Evolutionary conservation across 2,797 vertebrate genomes (phyloP).

Genomic region (Coregonus sp.): DNA sequence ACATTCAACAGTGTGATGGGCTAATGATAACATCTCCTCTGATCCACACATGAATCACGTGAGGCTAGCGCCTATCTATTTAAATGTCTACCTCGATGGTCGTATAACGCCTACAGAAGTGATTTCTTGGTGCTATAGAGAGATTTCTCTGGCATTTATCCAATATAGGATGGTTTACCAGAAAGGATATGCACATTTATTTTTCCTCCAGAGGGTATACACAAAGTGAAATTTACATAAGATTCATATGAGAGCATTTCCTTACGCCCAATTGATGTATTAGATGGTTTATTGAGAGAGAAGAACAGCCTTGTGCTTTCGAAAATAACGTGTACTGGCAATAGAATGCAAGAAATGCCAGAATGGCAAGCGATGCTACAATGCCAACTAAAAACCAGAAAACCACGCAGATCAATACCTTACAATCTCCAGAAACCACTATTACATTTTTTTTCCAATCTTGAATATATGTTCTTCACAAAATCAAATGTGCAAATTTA

Average conservation of each 20-base stretch:
- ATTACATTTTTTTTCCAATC: too few relatives aligned
- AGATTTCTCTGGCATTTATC: too few relatives aligned
- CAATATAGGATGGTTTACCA: slow-evolving; percentile 14
- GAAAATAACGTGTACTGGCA: neutral
- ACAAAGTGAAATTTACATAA: slow-evolving; percentile 75
- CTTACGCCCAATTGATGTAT: slow-evolving; percentile 65
- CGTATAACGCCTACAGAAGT: neutral
- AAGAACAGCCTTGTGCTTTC: slow-evolving; percentile 29
- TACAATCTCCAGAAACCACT: too few relatives aligned
- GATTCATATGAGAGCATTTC: slow-evolving; percentile 61
- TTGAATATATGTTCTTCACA: too few relatives aligned
- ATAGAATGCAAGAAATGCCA: neutral
- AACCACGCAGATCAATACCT: too few relatives aligned
- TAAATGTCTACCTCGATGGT: neutral
- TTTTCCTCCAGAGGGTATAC: slow-evolving; percentile 48
- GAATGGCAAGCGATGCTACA: too few relatives aligned
- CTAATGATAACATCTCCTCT: neutral
- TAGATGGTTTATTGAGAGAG: slow-evolving; percentile 68
- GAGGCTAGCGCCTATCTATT: neutral
- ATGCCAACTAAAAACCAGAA: too few relatives aligned
- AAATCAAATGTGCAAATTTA: too few relatives aligned
- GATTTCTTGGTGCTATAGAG: too few relatives aligned
- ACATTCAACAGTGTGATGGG: neutral
- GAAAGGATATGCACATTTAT: slow-evolving; percentile 58
- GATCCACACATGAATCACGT: neutral